Evolutionary conservation across 2,113 vertebrate genomes (phyloP).

Genomic region (Machaerirhynchus nigripectus): DNA sequence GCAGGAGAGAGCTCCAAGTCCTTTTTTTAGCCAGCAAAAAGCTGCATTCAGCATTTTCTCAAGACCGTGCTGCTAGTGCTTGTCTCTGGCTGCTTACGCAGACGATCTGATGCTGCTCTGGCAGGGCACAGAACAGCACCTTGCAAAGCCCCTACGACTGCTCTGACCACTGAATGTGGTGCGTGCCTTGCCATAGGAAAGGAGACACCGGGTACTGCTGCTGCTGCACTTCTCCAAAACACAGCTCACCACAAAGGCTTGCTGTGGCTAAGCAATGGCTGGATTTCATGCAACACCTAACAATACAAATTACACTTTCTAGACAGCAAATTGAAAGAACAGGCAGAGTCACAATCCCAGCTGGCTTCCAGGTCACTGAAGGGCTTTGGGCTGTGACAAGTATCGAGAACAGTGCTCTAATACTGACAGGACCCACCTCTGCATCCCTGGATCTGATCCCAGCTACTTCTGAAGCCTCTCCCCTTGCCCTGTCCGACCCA

Average conservation of each 20-base stretch:
- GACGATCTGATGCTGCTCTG: neutral
- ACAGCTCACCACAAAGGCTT: neutral
- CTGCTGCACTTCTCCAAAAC: neutral
- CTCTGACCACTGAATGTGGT: neutral
- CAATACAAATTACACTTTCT: neutral
- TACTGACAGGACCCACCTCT: neutral
- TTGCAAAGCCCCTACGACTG: neutral
- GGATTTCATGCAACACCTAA: neutral
- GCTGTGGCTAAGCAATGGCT: neutral
- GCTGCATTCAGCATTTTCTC: constrained; percentile 25
- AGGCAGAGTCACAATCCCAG: neutral
- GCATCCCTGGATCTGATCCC: neutral
- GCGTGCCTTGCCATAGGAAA: neutral
- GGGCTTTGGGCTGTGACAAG: neutral
- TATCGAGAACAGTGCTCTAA: rapidly evolving
- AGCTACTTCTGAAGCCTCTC: neutral
- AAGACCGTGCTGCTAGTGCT: neutral
- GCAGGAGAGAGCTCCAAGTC: constrained; percentile 10
- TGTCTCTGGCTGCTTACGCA: neutral
- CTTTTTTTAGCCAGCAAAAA: constrained; percentile 23
- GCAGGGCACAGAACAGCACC: neutral
- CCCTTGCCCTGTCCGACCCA: neutral
- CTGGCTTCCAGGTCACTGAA: neutral
- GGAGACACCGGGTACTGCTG: neutral
- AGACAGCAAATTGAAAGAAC: neutral